Percentiles rank a stretch among this genome's conserved stretches.
Conservation (phyloP, 2,797 vertebrate species). For the Myotis myotis region DNA sequence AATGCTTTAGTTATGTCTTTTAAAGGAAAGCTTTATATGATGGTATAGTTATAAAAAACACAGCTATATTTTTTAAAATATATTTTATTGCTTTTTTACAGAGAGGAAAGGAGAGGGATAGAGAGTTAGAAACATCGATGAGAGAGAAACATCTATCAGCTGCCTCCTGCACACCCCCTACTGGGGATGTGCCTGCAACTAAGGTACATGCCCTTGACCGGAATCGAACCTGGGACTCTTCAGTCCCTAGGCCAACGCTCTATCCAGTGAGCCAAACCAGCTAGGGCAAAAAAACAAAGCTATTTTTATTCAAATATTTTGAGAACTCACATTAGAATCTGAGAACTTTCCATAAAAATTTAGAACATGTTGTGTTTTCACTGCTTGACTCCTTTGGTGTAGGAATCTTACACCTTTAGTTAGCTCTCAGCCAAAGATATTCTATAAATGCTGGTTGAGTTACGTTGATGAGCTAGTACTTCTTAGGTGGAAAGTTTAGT, state of each 20-base stretch:
- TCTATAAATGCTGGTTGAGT: background rate
- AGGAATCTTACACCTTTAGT: background rate
- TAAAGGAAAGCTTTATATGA: background rate
- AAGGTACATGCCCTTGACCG: too few relatives aligned
- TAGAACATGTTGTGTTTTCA: slow-evolving; percentile 21
- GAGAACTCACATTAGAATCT: background rate
- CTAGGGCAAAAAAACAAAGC: too few relatives aligned
- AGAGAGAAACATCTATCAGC: too few relatives aligned
- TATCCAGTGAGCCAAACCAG: too few relatives aligned
- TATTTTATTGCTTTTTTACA: too few relatives aligned
- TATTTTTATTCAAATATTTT: slow-evolving; percentile 18
- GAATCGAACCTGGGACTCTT: too few relatives aligned
- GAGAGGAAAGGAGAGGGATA: too few relatives aligned
- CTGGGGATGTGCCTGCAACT: too few relatives aligned
- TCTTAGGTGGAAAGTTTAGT: background rate
- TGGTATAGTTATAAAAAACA: background rate
- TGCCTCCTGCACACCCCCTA: too few relatives aligned
- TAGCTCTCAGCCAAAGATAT: background rate
- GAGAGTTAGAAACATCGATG: too few relatives aligned
- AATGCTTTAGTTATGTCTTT: background rate
- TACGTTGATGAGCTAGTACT: background rate
- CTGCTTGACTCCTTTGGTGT: background rate
- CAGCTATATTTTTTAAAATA: too few relatives aligned
- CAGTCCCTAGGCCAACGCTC: too few relatives aligned
- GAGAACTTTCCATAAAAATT: background rate